Conservation (phyloP, 2,888 invertebrate species). For the Xestia xanthographa region DNA sequence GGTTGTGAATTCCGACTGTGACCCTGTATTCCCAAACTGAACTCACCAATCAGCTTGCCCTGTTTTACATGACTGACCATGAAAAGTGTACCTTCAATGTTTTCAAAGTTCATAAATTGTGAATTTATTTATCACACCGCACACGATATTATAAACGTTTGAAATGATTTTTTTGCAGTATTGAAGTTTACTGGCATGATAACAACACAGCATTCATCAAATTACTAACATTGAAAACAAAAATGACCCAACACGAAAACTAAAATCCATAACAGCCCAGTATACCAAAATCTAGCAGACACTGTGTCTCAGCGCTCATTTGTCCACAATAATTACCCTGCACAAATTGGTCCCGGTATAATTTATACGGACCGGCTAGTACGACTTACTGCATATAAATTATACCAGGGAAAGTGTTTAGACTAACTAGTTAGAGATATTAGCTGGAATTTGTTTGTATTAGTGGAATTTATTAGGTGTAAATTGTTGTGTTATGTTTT, state of each 20-base stretch:
- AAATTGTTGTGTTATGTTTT: no score
- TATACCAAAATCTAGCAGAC: conserved; percentile 66
- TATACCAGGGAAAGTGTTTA: conserved; percentile 54
- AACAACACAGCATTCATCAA: not conserved
- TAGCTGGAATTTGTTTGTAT: conserved; percentile 24
- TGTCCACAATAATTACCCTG: conserved; percentile 73
- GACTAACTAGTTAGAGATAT: conserved; percentile 38
- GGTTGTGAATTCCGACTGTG: not conserved
- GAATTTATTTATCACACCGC: no score
- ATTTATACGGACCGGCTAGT: conserved; percentile 62
- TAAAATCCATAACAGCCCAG: conserved; percentile 28
- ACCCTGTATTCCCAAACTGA: not conserved
- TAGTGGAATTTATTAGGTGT: not conserved
- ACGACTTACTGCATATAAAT: conserved; percentile 50
- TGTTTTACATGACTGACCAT: not conserved
- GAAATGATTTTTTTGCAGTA: no score
- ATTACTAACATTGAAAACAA: not conserved
- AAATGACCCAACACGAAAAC: no score
- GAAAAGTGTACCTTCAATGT: no score
- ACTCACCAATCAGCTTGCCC: not conserved
- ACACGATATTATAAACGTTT: no score
- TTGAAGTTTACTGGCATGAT: no score
- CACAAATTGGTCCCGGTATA: conserved; percentile 70
- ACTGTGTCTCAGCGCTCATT: conserved; percentile 72
- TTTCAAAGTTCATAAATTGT: no score